These are phyloP conservation scores for Corvus moneduloides DNA, from an alignment of 2,113 vertebrate species.

Conservation along the genomic window DNA sequence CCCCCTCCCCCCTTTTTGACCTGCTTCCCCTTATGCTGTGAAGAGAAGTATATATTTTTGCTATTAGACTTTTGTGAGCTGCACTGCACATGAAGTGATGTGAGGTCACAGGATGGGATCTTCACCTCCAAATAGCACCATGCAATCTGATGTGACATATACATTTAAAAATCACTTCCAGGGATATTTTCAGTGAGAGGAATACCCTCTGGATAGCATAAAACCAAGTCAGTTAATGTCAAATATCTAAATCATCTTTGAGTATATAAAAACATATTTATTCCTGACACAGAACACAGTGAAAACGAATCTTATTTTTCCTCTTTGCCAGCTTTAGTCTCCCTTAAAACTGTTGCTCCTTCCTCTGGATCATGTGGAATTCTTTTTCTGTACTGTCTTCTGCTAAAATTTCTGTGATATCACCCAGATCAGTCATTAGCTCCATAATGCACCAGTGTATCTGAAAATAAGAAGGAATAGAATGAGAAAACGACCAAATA, in stretches of 20 bases:
- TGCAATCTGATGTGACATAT: slow-evolving; percentile 18
- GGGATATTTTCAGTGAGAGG: neutral
- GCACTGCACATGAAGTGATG: neutral
- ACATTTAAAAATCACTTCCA: slow-evolving; percentile 5
- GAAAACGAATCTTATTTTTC: neutral
- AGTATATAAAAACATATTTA: neutral
- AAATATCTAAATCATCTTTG: neutral
- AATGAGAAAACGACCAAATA: neutral
- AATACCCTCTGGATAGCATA: neutral
- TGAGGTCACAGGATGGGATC: slow-evolving; percentile 21
- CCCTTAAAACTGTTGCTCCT: neutral
- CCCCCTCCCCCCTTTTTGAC: neutral
- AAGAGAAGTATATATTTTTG: slow-evolving; percentile 34
- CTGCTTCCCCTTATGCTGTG: neutral
- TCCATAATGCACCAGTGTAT: neutral
- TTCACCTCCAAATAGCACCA: neutral
- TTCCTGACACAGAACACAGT: neutral
- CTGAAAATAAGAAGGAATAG: neutral
- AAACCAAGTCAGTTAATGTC: neutral
- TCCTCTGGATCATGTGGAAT: neutral
- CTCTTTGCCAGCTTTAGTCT: neutral
- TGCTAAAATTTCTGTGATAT: neutral
- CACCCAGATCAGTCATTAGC: neutral
- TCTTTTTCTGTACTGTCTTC: neutral
- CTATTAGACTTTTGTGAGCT: neutral